Evolutionary conservation across 2,888 invertebrate genomes (phyloP).

Genomic region (Perithous albicinctus): DNA sequence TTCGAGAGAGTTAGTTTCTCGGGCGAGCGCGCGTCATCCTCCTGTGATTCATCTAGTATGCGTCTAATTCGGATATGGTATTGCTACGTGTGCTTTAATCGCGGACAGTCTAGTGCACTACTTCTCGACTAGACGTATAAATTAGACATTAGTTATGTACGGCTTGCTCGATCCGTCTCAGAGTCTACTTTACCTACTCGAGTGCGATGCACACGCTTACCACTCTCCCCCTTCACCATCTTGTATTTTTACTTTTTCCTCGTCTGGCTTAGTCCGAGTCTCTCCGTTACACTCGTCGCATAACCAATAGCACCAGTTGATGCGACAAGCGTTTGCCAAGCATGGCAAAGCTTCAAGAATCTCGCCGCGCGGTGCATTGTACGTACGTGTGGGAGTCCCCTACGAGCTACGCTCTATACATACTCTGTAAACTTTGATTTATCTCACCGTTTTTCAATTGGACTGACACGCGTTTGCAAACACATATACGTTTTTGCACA

Average conservation of each 20-base stretch:
- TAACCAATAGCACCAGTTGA: not conserved
- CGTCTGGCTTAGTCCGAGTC: not conserved
- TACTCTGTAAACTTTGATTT: constrained; percentile 66
- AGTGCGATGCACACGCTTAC: constrained; percentile 9
- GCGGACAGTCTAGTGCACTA: constrained; percentile 12
- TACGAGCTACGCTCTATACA: not conserved
- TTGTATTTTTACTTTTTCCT: constrained; percentile 1
- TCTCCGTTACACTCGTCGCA: not conserved
- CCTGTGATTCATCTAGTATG: constrained; percentile 60
- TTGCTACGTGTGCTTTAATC: constrained; percentile 46
- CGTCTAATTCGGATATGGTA: constrained; percentile 61
- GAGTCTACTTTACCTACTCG: constrained; percentile 36
- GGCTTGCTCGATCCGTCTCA: constrained; percentile 49
- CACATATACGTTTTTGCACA: not conserved
- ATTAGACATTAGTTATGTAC: constrained; percentile 67
- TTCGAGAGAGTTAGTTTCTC: constrained; percentile 45
- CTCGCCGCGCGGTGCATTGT: constrained; percentile 53
- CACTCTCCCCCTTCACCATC: not conserved
- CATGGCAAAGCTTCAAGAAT: constrained; percentile 73
- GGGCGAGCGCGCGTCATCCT: constrained; percentile 46
- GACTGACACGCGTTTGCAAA: constrained; percentile 66
- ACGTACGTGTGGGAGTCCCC: constrained; percentile 60
- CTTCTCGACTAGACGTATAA: constrained; percentile 61
- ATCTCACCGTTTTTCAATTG: constrained; percentile 74
- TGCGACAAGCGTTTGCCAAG: constrained; percentile 52